These are phyloP conservation scores for Aphelinus certus DNA, from an alignment of 1,140 invertebrate species.

Conservation along the genomic window DNA sequence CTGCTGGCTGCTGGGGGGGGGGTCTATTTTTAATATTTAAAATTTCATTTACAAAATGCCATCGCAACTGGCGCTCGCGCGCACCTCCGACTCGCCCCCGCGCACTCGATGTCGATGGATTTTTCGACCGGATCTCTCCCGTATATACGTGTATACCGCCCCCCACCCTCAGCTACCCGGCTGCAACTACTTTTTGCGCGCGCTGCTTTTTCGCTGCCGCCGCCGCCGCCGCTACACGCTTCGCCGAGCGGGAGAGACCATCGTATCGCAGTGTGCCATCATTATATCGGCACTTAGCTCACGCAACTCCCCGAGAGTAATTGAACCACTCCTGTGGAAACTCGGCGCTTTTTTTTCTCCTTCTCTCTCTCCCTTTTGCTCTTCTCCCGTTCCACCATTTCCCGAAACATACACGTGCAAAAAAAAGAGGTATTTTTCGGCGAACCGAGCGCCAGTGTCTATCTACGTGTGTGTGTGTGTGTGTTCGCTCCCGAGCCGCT, in stretches of 20 bases:
- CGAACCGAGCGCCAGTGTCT: no score
- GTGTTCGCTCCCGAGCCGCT: no score
- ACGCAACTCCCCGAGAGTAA: constrained; percentile 1
- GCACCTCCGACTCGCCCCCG: constrained; percentile 24
- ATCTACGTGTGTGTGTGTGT: no score
- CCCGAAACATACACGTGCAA: no score
- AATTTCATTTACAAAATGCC: constrained; percentile 65
- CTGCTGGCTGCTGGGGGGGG: no score
- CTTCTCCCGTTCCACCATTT: no score
- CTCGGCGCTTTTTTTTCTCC: constrained; percentile 8
- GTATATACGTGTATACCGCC: not conserved
- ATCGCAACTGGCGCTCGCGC: constrained; percentile 44
- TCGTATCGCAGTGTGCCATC: constrained; percentile 16
- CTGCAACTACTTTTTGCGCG: not conserved
- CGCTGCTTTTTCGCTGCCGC: not conserved
- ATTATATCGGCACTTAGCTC: not conserved
- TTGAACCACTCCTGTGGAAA: not conserved
- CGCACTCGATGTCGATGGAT: not conserved
- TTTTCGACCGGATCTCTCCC: constrained; percentile 28
- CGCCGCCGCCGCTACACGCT: constrained; percentile 13
- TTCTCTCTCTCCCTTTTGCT: not conserved
- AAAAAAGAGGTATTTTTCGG: no score
- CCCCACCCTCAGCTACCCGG: not conserved
- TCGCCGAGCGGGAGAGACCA: constrained; percentile 34
- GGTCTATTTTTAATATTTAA: constrained; percentile 63